Evolutionary conservation across 2,888 invertebrate genomes (phyloP).

Genomic region (Oscheius onirici): DNA sequence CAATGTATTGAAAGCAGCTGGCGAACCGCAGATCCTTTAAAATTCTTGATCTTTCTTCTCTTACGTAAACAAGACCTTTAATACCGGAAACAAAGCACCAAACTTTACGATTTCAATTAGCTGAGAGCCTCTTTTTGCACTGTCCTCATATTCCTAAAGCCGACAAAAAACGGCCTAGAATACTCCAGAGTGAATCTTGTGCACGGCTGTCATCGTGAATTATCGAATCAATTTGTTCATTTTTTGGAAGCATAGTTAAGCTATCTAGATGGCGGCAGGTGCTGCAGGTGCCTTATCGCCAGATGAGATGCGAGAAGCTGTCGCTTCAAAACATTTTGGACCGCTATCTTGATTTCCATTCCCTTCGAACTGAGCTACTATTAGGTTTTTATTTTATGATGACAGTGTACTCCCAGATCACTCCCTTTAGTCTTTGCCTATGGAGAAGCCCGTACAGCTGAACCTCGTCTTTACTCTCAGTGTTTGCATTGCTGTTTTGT

Average conservation of each 20-base stretch:
- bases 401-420: too few relatives aligned
- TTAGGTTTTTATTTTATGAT: background rate
- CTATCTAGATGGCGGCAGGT: slow-evolving; percentile 12
- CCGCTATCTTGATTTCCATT: too few relatives aligned
- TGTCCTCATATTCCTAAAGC: background rate
- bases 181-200: background rate
- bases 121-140: background rate
- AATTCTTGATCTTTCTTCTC: background rate
- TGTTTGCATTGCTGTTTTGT: too few relatives aligned
- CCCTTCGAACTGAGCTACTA: too few relatives aligned
- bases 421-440: too few relatives aligned
- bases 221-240: background rate
- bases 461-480: too few relatives aligned
- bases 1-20: background rate
- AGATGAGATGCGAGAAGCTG: slow-evolving; percentile 25
- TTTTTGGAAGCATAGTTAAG: background rate
- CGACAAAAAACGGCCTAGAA: too few relatives aligned
- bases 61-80: background rate
- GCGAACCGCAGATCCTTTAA: too few relatives aligned
- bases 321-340: background rate
- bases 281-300: slow-evolving; percentile 29
- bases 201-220: slow-evolving; percentile 5
- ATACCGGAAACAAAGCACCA: background rate
- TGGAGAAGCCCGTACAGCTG: too few relatives aligned
- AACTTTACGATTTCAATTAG: background rate